Percentiles rank a stretch among this genome's conserved stretches.
These are phyloP conservation scores for Cyphomyrus plagiostoma DNA, from an alignment of 2,113 vertebrate species.

Conservation along the genomic window DNA sequence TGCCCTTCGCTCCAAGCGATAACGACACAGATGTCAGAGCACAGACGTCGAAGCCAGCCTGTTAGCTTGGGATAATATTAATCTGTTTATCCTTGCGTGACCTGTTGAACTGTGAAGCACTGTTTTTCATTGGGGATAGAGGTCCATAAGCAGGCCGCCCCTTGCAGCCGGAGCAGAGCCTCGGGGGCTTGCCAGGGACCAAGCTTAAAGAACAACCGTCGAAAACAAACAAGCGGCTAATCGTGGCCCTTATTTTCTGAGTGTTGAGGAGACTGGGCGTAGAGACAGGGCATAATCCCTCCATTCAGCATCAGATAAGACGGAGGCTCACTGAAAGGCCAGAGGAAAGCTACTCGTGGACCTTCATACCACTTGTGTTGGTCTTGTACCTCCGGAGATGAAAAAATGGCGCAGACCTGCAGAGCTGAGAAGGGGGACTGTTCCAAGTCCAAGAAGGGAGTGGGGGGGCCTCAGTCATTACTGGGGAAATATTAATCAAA, in stretches of 20 bases:
- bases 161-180: neutral
- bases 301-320: neutral
- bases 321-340: neutral
- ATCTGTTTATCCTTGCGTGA: neutral
- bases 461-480: neutral
- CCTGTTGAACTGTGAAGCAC: neutral
- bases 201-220: neutral
- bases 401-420: neutral
- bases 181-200: neutral
- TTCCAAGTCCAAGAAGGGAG: neutral
- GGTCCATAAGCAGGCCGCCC: neutral
- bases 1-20: neutral
- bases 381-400: neutral
- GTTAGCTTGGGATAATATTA: neutral
- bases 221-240: neutral
- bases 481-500: neutral
- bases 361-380: neutral
- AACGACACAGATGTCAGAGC: neutral
- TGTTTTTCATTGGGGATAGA: neutral
- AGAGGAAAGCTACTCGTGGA: neutral
- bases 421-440: neutral
- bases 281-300: neutral
- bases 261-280: neutral
- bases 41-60: neutral
- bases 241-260: neutral